phyloP scores from a whole-genome alignment of 1,140 invertebrate genomes.

The Geopemphigus sp. region DNA sequence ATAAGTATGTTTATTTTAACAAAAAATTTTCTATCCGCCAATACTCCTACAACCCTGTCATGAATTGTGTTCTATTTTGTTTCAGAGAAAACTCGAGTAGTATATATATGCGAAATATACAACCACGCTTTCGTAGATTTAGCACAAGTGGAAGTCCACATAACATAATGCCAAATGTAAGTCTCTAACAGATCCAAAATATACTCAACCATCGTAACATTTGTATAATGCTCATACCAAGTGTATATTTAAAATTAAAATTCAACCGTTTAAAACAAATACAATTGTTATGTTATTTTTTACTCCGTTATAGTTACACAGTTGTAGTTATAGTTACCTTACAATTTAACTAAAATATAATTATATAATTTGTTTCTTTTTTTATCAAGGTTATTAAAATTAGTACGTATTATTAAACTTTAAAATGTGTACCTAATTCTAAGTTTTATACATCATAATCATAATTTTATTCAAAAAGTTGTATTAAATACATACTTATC shows the following conservation, averaged over 20 bases:
- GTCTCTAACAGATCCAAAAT: slow-evolving; percentile 51
- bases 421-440: neutral
- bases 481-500: too few species aligned
- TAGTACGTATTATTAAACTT: neutral
- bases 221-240: neutral
- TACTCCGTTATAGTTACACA: too few species aligned
- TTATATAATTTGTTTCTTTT: too few species aligned
- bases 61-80: slow-evolving; percentile 23
- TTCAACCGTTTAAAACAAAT: neutral
- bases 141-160: slow-evolving; percentile 77
- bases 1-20: neutral
- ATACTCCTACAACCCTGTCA: neutral
- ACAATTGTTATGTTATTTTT: neutral
- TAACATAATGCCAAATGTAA: slow-evolving; percentile 60
- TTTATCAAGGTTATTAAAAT: too few species aligned
- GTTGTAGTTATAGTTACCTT: too few species aligned
- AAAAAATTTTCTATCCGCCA: too few species aligned
- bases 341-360: too few species aligned
- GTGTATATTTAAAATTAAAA: neutral
- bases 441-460: neutral
- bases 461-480: too few species aligned
- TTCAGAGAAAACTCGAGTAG: slow-evolving; percentile 16
- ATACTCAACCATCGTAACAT: too few species aligned
- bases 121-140: slow-evolving; percentile 70
- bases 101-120: slow-evolving; percentile 50